phyloP scores from a whole-genome alignment of 2,797 vertebrate species.

The Typhlichthys subterraneus region DNA sequence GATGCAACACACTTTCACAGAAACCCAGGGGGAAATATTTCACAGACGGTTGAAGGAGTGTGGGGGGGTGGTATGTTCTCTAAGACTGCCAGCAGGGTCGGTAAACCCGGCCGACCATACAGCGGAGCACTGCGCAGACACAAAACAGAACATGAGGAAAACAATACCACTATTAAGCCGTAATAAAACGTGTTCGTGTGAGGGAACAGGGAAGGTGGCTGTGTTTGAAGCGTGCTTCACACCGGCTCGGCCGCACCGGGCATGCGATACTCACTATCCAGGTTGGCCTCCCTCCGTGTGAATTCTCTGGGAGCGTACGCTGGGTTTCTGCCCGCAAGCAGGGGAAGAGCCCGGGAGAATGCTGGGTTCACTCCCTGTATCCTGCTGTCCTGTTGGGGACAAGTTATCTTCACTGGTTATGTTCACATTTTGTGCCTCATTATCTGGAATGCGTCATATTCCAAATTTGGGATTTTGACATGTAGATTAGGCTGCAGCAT shows the following conservation, averaged over 20 bases:
- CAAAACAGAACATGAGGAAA: slow-evolving; percentile 6
- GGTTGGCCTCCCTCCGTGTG: slow-evolving; percentile 81
- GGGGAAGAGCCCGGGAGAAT: slow-evolving; percentile 66
- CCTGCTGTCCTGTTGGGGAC: slow-evolving; percentile 61
- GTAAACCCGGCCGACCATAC: slow-evolving; percentile 96
- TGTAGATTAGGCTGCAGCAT: too few relatives aligned
- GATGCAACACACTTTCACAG: background rate
- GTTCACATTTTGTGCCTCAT: background rate
- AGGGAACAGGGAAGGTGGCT: too few relatives aligned
- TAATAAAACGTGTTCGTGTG: background rate
- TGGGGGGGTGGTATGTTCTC: background rate
- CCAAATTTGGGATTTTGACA: too few relatives aligned
- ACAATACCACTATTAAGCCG: background rate
- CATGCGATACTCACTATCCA: slow-evolving; percentile 81
- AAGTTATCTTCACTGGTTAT: background rate
- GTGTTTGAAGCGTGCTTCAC: background rate
- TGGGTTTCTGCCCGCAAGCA: slow-evolving; percentile 64
- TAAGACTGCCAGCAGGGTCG: slow-evolving; percentile 90
- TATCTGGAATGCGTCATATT: too few relatives aligned
- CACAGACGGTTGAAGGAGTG: slow-evolving; percentile 5
- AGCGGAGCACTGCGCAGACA: slow-evolving; percentile 83
- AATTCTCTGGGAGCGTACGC: slow-evolving; percentile 59
- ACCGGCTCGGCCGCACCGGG: background rate
- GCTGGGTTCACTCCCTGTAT: slow-evolving; percentile 49
- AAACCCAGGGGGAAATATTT: background rate